These are phyloP conservation scores for Rhabdophis nuchalis DNA, from an alignment of 2,797 vertebrate species.

Conservation along the genomic window DNA sequence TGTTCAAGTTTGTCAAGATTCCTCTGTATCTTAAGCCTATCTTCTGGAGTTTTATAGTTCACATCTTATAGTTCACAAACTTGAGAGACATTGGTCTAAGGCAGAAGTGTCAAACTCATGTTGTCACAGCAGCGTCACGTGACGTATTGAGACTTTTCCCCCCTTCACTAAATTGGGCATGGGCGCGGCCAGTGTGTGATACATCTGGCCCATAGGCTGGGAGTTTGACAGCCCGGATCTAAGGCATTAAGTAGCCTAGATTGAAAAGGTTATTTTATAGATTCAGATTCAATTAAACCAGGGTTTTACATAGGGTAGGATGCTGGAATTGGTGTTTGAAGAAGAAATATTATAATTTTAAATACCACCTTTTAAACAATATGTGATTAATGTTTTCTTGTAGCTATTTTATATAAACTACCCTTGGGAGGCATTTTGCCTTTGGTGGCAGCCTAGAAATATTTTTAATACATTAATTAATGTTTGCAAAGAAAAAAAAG, in stretches of 20 bases:
- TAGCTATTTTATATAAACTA: neutral
- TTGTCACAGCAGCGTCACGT: too few relatives aligned
- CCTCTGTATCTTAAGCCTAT: too few relatives aligned
- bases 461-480: neutral
- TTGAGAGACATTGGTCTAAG: neutral
- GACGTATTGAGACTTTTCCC: too few relatives aligned
- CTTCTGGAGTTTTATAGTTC: too few relatives aligned
- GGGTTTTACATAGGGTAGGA: neutral
- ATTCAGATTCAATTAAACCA: neutral
- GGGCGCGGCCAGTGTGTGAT: too few relatives aligned
- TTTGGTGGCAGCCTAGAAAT: neutral
- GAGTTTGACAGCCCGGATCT: neutral
- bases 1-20: too few relatives aligned
- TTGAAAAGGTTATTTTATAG: neutral
- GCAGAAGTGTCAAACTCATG: too few relatives aligned
- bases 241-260: neutral
- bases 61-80: neutral
- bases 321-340: neutral
- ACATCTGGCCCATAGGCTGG: too few relatives aligned
- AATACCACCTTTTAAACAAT: neutral
- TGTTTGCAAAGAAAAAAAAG: neutral
- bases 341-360: neutral
- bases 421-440: neutral
- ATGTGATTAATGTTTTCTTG: neutral
- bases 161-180: too few relatives aligned